These are phyloP conservation scores for Cheirogaleus major DNA, from an alignment of 2,797 vertebrate species.

Conservation along the genomic window DNA sequence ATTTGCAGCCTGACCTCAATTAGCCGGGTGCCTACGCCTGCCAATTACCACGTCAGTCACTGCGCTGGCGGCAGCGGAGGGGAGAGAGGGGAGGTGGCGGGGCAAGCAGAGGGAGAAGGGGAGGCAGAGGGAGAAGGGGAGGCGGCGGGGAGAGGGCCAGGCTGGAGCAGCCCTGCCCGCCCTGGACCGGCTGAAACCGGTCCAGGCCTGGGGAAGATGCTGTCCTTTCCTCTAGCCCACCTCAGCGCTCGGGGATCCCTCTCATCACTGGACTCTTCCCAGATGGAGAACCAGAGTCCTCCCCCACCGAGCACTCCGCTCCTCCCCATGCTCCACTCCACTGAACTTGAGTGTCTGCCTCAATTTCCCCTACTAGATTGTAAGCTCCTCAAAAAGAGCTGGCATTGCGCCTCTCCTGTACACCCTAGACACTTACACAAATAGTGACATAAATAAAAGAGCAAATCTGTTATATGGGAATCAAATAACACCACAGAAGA, in stretches of 20 bases:
- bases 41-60: constrained; percentile 76
- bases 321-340: accelerated
- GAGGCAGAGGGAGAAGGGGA: accelerated
- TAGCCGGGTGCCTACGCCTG: constrained; percentile 55
- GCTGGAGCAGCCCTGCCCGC: not conserved
- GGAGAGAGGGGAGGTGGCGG: accelerated
- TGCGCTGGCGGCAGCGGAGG: accelerated
- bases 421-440: not conserved
- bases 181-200: constrained; percentile 2
- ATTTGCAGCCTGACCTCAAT: constrained; percentile 71
- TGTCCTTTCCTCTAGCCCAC: too few species aligned
- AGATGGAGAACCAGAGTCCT: not conserved
- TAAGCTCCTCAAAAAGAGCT: not conserved
- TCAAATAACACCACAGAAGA: constrained; percentile 6
- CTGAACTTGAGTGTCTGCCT: not conserved
- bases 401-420: not conserved
- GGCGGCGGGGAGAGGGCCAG: not conserved
- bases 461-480: not conserved
- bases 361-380: not conserved
- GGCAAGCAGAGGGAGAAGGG: accelerated
- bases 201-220: not conserved
- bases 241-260: not conserved
- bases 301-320: too few species aligned
- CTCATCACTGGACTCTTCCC: not conserved
- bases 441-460: constrained; percentile 13